These are phyloP conservation scores for Drosophila auraria DNA, from an alignment of 1,140 invertebrate genomes.

Conservation along the genomic window DNA sequence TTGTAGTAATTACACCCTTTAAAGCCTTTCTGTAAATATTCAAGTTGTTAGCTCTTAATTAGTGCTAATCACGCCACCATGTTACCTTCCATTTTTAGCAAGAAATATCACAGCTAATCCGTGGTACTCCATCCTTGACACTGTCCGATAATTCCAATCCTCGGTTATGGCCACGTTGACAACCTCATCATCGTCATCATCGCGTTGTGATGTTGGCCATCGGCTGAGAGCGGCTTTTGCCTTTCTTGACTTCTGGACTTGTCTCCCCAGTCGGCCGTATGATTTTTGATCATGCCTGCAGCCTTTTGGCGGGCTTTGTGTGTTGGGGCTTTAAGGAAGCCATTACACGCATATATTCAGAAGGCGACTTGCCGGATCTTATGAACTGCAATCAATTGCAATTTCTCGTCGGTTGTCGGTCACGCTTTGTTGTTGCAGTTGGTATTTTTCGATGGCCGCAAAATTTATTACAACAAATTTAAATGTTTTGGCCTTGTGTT, in stretches of 20 bases:
- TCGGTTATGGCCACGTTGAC: constrained; percentile 39
- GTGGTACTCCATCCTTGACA: constrained; percentile 14
- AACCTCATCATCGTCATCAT: constrained; percentile 53
- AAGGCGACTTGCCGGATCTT: constrained; percentile 45
- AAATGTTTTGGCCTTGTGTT: constrained; percentile 66
- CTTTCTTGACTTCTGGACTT: constrained; percentile 31
- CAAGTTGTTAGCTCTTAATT: constrained; percentile 6
- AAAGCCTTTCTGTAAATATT: not conserved
- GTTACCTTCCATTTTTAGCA: constrained; percentile 6
- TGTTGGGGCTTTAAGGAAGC: constrained; percentile 78
- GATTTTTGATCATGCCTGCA: constrained; percentile 72
- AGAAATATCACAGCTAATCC: constrained; percentile 10
- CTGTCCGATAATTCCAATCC: constrained; percentile 8
- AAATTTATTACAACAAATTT: constrained; percentile 83
- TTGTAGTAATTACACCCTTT: too few relatives aligned
- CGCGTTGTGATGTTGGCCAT: constrained; percentile 43
- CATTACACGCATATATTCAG: constrained; percentile 77
- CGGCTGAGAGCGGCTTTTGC: constrained; percentile 39
- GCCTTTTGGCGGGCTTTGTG: constrained; percentile 29
- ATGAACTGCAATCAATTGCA: constrained; percentile 74
- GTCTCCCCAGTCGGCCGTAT: constrained; percentile 37
- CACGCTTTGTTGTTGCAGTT: constrained; percentile 50
- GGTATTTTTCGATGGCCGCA: constrained; percentile 23
- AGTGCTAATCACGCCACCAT: not conserved
- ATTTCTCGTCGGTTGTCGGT: constrained; percentile 38